Evolutionary conservation across 2,113 vertebrate genomes (phyloP), one percentile per base, ranked within the genome.

Genomic region (Caracal caracal): DNA sequence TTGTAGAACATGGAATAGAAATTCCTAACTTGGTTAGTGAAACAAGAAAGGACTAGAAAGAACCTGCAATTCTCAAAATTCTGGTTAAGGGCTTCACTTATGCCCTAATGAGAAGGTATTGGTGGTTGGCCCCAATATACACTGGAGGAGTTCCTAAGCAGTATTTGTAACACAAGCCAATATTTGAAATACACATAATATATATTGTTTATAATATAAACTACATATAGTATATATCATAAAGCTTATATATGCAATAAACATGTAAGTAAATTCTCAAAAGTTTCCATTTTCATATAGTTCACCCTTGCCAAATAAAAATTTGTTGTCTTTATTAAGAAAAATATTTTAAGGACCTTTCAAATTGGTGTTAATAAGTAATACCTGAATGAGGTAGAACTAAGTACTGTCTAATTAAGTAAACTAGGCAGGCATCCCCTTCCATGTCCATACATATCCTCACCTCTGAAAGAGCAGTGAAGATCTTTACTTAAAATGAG

Each of bases 221-320:
- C 33, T 37, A 17, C 7, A 88, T 47, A 35, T 47, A 56, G 30
- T 11, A 75, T n/a, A n/a, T 59, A 49, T 66, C 68, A 65, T 65
- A 86, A 96, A 78, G 35, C 6, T 85, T 33, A 56, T 66, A 68
- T 24, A 40, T 76, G 10, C 24, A 59, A 71, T 56, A 89, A 92
- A 73, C 53, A 87, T 37, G 5, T 68, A 79, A 95, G 20, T 26
- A 96, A 71, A 63, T 73, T 89, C 33, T 94, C 78, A 94, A 88
- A 68, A 51, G 1, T 78, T 94, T 37, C 35, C 49, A 89, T 95
- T 94, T 66, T 68, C 28, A 68, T 78, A 33, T 33, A 61, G 10
- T 76, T 92, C 20, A 30, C 92, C 15, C 33, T 92, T 87, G 19
- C 43, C 20, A 92, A 65, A 71, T 81, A 75, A 83, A 93, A 81